A percentile compares a stretch with the other conserved stretches of the same genome.
phyloP scores from a whole-genome alignment of 2,797 vertebrate species.

The Amblyopsis hoosieri region DNA sequence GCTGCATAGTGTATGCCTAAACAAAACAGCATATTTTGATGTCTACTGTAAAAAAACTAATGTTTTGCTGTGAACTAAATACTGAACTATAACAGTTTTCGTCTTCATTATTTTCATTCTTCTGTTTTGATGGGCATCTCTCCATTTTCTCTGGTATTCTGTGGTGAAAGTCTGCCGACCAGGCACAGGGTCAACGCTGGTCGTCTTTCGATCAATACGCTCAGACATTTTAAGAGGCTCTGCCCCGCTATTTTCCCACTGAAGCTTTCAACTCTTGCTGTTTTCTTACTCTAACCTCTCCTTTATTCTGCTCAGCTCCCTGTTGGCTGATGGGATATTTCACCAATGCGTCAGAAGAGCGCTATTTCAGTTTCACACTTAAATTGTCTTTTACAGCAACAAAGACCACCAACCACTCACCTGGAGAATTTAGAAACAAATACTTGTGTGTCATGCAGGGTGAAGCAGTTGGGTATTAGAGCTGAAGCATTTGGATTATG shows the following conservation, averaged over 20 bases:
- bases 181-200: conserved; percentile 52
- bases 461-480: conserved; percentile 40
- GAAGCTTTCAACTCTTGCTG: conserved; percentile 31
- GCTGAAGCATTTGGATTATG: conserved; percentile 50
- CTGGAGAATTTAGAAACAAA: conserved; percentile 32
- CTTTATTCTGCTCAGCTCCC: not conserved
- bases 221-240: conserved; percentile 37
- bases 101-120: conserved; percentile 23
- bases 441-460: conserved; percentile 17
- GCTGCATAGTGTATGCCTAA: conserved; percentile 30
- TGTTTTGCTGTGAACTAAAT: conserved; percentile 20
- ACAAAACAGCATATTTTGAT: conserved; percentile 17
- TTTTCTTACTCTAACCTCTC: conserved; percentile 23
- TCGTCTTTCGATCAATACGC: conserved; percentile 56
- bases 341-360: conserved; percentile 9
- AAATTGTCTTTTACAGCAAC: conserved; percentile 25
- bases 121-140: not conserved
- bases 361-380: conserved; percentile 18
- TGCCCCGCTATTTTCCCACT: conserved; percentile 32
- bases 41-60: conserved; percentile 1
- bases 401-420: conserved; percentile 31
- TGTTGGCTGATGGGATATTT: conserved; percentile 20
- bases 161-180: conserved; percentile 29
- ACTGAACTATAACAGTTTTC: conserved; percentile 29
- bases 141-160: conserved; percentile 34